Evolutionary conservation across 2,113 vertebrate species (phyloP).

Genomic region (Rhinichthys klamathensis): DNA sequence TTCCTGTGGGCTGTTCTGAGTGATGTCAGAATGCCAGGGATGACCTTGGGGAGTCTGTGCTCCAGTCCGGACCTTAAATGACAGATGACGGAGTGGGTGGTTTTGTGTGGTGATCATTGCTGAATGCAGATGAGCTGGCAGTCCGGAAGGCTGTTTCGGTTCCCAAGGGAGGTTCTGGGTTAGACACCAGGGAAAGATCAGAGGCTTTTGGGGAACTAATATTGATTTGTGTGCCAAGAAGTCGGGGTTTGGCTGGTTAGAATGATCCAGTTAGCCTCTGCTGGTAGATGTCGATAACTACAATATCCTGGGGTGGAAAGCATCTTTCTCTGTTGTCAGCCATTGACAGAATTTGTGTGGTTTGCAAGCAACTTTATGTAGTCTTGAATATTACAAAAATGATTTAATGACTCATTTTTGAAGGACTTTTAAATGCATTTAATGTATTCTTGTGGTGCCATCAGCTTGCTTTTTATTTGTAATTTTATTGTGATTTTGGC

Average conservation of each 20-base stretch:
- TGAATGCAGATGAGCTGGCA: constrained; percentile 45
- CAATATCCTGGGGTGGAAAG: background rate
- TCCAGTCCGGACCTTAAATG: constrained; percentile 48
- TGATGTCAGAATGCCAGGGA: constrained; percentile 54
- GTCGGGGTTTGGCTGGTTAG: background rate
- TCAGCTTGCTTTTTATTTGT: background rate
- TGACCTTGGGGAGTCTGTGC: constrained; percentile 54
- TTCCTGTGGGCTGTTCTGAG: constrained; percentile 42
- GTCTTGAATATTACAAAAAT: background rate
- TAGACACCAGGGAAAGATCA: constrained; percentile 35
- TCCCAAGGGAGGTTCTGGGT: constrained; percentile 22
- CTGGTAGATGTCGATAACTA: background rate
- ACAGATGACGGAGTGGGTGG: constrained; percentile 46
- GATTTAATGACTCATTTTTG: background rate
- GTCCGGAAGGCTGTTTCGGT: background rate
- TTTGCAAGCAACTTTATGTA: background rate
- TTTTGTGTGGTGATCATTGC: constrained; percentile 44
- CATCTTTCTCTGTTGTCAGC: background rate
- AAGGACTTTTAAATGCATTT: background rate
- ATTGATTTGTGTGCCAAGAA: constrained; percentile 3
- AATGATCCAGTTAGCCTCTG: constrained; percentile 17
- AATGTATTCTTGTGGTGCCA: no score
- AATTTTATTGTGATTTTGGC: no score
- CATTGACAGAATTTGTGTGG: background rate
- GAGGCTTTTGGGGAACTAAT: constrained; percentile 15